Base-by-base conservation (phyloP, 1,140 invertebrate genomes). In the Cylas formicarius region DNA sequence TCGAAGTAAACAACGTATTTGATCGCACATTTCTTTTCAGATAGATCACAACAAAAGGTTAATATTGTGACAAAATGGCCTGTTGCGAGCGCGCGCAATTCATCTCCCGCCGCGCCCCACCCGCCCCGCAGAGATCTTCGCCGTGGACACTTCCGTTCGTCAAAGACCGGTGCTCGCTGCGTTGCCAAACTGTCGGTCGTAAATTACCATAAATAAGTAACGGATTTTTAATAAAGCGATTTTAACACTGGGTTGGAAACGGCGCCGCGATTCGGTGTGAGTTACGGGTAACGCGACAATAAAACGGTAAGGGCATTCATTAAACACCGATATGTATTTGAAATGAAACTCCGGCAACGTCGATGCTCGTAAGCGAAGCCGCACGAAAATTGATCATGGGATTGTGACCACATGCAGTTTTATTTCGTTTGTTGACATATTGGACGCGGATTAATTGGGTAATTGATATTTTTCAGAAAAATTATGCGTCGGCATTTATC, bases 61-160 rank as follows among this genome's bases (percentile, higher is more conserved):
- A 63, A 61, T 61, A 56, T 61, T 61, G 61, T 63, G 58, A 63
- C 61, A 61, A 63, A 61, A 63, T 63, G 61, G 61, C 59, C 44
- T 56, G 44, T 34, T 39, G 20, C 37, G 18, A 48, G 56, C 51
- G 58, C 58, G 58, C 58, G 58, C 58, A 56, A 13, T 38, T 39
- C 44, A 39, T 46, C 35, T 45, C 38, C 28, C 41, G 28, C 22
- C 35, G 21, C 23, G 21, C 26, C 26, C 35, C 35, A 23, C 26
- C 26, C 26, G 9, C 21, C 35, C n/a, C n/a, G n/a, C 21, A 37
- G n/a, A n/a, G 35, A n/a, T 37, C 13, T 37, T 37, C 33, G 35
- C n/a, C n/a, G n/a, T n/a, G n/a, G n/a, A 20, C 35, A 37, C 35
- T 37, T 37, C 35, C 35, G 35, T 37, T 37, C 26, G 9, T 20